Evolutionary conservation across 2,888 invertebrate species (phyloP), one percentile per base, ranked within the genome.

Genomic region (Gortyna flavago): DNA sequence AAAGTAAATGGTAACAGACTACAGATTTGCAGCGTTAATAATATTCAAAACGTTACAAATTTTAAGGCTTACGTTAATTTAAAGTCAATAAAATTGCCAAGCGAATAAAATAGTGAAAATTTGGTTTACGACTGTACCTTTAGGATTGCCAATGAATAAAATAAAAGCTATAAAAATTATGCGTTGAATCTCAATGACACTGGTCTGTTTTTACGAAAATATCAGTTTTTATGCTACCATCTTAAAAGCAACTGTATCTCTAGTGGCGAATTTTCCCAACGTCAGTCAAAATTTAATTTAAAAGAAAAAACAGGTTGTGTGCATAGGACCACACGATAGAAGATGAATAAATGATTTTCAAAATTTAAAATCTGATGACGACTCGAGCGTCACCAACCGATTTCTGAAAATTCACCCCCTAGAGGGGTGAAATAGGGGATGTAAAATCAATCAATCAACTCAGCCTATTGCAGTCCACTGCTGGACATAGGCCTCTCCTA

Each of bases 101-200:
- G 61, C 62, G 68, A 80, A 83, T 85, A 85, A 86, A 86, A 83
- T 72, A 78, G 80, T 78, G 75, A 71, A 86, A 48, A 75, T 81
- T 67, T 72, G 29, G 51, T 86, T 87, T 85, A 87, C 81, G 79
- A 78, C 64, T 64, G 44, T 66, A 75, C 83, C 87, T 79, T 75
- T 79, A 67, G 62, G n/a, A 71, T 79, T 76, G 68, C 61, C 73
- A 65, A 77, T 87, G 81, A 79, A 87, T 87, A 87, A 85, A 80
- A 81, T 83, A 85, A 65, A 72, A 16, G 66, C 61, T 21, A 59
- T 79, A 79, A 82, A 79, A 80, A 81, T 70, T 80, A 67, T 48
- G 18, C 41, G 35, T 51, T 61, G 64, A 54, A 69, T 48, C 71
- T 41, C 77, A 54, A 62, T 77, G 77, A 41, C 64, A 35, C 51